phyloP scores from a whole-genome alignment of 2,888 invertebrate species.

The Ophion ventricosus region DNA sequence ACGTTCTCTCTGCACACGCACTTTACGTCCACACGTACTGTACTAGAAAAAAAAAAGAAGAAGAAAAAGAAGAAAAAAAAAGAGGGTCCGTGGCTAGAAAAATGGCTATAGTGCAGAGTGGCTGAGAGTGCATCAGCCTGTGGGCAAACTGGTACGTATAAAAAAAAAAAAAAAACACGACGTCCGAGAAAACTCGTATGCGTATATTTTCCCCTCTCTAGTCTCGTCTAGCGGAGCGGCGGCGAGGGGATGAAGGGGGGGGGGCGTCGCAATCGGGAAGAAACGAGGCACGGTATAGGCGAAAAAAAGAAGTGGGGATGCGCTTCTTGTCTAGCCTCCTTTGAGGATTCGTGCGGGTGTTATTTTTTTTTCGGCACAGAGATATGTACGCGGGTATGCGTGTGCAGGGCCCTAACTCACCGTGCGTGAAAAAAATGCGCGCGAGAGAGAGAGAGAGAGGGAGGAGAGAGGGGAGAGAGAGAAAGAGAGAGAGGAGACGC shows the following conservation, averaged over 20 bases:
- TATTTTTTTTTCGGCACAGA: constrained; percentile 33
- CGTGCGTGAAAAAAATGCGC: constrained; percentile 67
- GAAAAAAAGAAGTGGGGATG: constrained; percentile 62
- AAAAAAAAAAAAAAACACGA: constrained; percentile 1
- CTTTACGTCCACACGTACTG: constrained; percentile 35
- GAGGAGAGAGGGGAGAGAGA: constrained; percentile 5
- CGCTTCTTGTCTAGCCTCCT: constrained; percentile 71
- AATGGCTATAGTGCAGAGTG: constrained; percentile 19
- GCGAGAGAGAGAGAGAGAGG: constrained; percentile 7
- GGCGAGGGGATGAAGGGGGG: constrained; percentile 13
- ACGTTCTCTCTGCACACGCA: constrained; percentile 45
- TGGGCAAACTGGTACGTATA: constrained; percentile 10
- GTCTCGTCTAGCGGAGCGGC: constrained; percentile 6
- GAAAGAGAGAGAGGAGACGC: constrained; percentile 45
- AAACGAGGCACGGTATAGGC: constrained; percentile 47
- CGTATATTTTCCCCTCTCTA: constrained; percentile 3
- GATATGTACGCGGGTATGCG: constrained; percentile 9
- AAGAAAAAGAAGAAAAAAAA: constrained; percentile 28
- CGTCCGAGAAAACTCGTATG: constrained; percentile 37
- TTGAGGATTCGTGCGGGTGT: constrained; percentile 73
- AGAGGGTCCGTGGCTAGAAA: constrained; percentile 35
- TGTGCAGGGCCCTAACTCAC: constrained; percentile 47
- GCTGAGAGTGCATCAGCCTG: constrained; percentile 36
- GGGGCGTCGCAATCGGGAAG: constrained; percentile 22
- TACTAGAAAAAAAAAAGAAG: constrained; percentile 25